Evolutionary conservation across 1,140 invertebrate genomes (phyloP).

Genomic region (Drosophila sp.): DNA sequence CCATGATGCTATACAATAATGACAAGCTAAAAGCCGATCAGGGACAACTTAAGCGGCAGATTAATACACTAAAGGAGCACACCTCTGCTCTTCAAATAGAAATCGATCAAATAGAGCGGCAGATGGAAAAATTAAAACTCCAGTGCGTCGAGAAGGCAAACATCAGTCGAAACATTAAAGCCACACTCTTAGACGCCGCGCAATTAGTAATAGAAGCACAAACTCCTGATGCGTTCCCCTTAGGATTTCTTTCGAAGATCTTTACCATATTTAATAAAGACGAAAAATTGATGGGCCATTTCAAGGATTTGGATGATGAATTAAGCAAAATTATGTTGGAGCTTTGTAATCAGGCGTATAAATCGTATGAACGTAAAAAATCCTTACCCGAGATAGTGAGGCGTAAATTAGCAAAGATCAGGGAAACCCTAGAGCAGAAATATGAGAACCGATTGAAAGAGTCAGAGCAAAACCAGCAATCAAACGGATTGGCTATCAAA

Average conservation of each 20-base stretch:
- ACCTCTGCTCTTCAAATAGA: constrained; percentile 41
- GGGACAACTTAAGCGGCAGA: constrained; percentile 11
- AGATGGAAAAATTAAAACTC: background rate
- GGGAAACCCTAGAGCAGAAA: constrained; percentile 28
- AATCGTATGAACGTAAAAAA: constrained; percentile 5
- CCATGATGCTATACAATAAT: background rate
- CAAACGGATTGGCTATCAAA: constrained; percentile 14
- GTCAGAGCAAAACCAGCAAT: constrained; percentile 8
- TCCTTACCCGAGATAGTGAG: background rate
- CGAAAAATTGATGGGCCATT: constrained; percentile 30
- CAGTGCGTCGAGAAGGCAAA: background rate
- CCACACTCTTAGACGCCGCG: constrained; percentile 19
- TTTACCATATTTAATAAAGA: constrained; percentile 42
- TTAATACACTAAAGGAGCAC: constrained; percentile 33
- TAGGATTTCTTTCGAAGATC: constrained; percentile 33
- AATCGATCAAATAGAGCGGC: constrained; percentile 19
- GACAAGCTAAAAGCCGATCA: constrained; percentile 12
- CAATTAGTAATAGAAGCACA: constrained; percentile 26
- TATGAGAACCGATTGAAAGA: constrained; percentile 35
- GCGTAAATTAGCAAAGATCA: constrained; percentile 23
- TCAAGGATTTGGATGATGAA: constrained; percentile 38
- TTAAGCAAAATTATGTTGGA: constrained; percentile 29
- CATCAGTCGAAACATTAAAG: constrained; percentile 25
- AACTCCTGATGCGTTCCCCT: constrained; percentile 41
- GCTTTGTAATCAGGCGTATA: constrained; percentile 12